Percentiles rank a stretch among this genome's conserved stretches.
These are phyloP conservation scores for Leiothrix lutea DNA, from an alignment of 2,113 vertebrate genomes.

Conservation along the genomic window DNA sequence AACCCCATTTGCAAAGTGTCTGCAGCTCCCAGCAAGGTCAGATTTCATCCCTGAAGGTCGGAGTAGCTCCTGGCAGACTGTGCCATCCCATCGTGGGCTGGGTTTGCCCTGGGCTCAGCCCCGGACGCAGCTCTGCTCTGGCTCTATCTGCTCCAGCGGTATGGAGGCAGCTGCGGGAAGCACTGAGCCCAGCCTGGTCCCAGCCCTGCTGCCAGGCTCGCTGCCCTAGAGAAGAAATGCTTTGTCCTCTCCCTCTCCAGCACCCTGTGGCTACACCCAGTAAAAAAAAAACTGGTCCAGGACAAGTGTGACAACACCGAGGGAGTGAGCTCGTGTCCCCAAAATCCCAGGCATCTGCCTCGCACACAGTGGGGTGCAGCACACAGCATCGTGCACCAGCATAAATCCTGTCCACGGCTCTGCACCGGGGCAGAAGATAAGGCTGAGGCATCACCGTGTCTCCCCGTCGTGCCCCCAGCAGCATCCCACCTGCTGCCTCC, in stretches of 20 bases:
- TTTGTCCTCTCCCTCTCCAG: background rate
- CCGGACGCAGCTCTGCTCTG: fast-evolving
- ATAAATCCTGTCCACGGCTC: background rate
- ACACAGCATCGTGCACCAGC: background rate
- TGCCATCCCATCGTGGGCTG: background rate
- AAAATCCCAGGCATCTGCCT: background rate
- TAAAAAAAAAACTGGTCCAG: background rate
- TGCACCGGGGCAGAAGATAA: background rate
- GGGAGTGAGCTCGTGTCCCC: fast-evolving
- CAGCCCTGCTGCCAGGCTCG: background rate
- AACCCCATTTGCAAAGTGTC: background rate
- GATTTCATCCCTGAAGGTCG: conserved; percentile 26
- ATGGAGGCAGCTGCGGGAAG: background rate
- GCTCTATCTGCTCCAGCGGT: background rate
- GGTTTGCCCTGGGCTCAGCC: background rate
- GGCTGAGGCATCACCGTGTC: background rate
- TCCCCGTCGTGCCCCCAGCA: background rate
- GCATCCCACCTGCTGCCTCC: background rate
- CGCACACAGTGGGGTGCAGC: fast-evolving
- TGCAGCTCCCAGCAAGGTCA: conserved; percentile 38
- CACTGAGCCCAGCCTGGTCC: background rate
- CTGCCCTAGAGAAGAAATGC: background rate
- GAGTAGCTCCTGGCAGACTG: background rate
- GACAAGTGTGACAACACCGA: fast-evolving
- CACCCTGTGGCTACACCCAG: background rate